These are phyloP conservation scores for Diuraphis noxia DNA, from an alignment of 1,140 invertebrate species.

Conservation along the genomic window DNA sequence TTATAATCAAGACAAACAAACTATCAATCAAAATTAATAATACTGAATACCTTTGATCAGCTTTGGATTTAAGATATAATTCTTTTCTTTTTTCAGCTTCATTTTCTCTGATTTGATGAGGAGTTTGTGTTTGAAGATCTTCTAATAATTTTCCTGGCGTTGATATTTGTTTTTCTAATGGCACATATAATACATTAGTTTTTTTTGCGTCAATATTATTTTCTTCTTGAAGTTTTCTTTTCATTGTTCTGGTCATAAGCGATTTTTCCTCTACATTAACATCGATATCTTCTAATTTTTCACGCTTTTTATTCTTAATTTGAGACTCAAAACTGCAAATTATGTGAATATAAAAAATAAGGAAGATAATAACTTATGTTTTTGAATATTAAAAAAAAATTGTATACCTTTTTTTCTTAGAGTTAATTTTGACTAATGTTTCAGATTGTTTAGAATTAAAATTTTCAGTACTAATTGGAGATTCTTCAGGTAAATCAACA, in stretches of 20 bases:
- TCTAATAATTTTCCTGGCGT: neutral
- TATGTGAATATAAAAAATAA: neutral
- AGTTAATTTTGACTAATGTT: neutral
- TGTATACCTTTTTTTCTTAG: neutral
- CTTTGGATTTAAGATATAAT: conserved; percentile 31
- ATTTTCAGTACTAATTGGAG: neutral
- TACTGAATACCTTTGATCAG: conserved; percentile 30
- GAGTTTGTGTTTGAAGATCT: neutral
- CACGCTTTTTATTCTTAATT: neutral
- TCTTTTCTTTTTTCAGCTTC: conserved; percentile 49
- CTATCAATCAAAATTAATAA: neutral
- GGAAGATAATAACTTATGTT: neutral
- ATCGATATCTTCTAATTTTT: conserved; percentile 41
- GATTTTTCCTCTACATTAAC: neutral
- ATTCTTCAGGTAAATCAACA: neutral
- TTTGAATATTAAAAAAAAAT: neutral
- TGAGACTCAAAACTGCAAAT: neutral
- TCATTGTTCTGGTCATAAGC: conserved; percentile 40
- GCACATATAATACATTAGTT: conserved; percentile 9
- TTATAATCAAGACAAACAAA: neutral
- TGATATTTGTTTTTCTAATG: conserved; percentile 26
- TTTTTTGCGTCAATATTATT: neutral
- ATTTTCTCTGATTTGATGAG: conserved; percentile 22
- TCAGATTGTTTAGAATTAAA: neutral
- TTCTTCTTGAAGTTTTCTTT: conserved; percentile 38